Evolutionary conservation across 1,140 invertebrate genomes (phyloP).

Genomic region (Panagrolaimus sp.): DNA sequence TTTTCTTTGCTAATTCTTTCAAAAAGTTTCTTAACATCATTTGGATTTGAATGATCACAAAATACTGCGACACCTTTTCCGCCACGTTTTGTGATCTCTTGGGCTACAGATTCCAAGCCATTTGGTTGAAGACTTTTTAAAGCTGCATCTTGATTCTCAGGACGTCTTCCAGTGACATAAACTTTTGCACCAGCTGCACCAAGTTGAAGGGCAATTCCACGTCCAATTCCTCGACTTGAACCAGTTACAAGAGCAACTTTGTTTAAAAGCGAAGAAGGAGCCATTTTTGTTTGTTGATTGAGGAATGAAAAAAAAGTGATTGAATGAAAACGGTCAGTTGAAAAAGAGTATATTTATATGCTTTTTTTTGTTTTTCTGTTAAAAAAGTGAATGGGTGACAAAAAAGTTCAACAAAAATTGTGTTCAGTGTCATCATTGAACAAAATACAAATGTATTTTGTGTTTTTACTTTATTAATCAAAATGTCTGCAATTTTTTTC

Average conservation of each 20-base stretch:
- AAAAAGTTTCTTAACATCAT: conserved; percentile 60
- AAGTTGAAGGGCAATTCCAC: conserved; percentile 61
- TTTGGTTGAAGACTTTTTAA: neutral
- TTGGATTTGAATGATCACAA: conserved; percentile 61
- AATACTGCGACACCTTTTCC: conserved; percentile 60
- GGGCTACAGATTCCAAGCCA: conserved; percentile 17
- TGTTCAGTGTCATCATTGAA: too few relatives aligned
- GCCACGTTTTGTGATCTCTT: conserved; percentile 46
- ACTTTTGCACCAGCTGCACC: conserved; percentile 60
- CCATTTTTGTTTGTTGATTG: too few relatives aligned
- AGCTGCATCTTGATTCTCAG: neutral
- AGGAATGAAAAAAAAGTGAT: too few relatives aligned
- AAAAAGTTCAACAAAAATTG: too few relatives aligned
- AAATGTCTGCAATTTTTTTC: too few relatives aligned
- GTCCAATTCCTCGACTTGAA: conserved; percentile 61
- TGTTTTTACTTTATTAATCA: too few relatives aligned
- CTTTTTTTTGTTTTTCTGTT: too few relatives aligned
- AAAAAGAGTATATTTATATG: too few relatives aligned
- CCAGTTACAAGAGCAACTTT: conserved; percentile 62
- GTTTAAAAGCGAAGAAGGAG: too few relatives aligned
- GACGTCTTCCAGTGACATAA: conserved; percentile 29
- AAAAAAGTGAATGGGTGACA: too few relatives aligned
- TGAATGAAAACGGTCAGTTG: too few relatives aligned
- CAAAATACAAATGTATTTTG: too few relatives aligned
- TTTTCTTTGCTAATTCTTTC: conserved; percentile 60